Conservation (phyloP, 2,888 invertebrate species). For the Tenthredo mesomela region DNA sequence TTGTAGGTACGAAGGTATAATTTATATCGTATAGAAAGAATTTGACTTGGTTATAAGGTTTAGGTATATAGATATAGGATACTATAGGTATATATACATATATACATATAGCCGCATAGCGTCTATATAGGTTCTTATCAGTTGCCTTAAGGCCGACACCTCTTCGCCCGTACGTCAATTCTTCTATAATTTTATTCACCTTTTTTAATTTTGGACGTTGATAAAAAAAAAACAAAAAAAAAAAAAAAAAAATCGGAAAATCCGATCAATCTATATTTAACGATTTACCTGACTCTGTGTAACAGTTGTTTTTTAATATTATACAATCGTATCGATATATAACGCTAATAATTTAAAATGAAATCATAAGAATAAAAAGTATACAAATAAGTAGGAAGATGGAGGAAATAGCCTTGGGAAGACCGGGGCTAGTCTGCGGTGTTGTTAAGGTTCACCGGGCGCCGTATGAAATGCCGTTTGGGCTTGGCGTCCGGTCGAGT, state of each 20-base stretch:
- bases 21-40: slow-evolving; percentile 38
- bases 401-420: slow-evolving; percentile 44
- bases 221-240: neutral
- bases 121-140: slow-evolving; percentile 9
- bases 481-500: slow-evolving; percentile 64
- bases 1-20: slow-evolving; percentile 35
- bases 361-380: neutral
- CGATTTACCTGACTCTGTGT: no score
- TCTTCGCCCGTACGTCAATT: neutral
- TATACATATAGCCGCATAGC: neutral
- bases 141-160: neutral
- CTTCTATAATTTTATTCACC: neutral
- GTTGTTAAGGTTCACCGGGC: slow-evolving; percentile 51
- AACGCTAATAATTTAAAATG: no score
- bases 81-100: no score
- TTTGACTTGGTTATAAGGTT: neutral
- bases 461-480: slow-evolving; percentile 68
- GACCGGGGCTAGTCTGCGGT: slow-evolving; percentile 45
- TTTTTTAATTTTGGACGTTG: neutral
- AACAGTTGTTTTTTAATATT: no score
- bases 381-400: neutral
- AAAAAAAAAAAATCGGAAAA: no score
- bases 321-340: no score
- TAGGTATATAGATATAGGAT: neutral
- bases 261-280: no score